Evolutionary conservation across 2,888 invertebrate genomes (phyloP), one percentile per base, ranked within the genome.

Genomic region (Hololepta plana): DNA sequence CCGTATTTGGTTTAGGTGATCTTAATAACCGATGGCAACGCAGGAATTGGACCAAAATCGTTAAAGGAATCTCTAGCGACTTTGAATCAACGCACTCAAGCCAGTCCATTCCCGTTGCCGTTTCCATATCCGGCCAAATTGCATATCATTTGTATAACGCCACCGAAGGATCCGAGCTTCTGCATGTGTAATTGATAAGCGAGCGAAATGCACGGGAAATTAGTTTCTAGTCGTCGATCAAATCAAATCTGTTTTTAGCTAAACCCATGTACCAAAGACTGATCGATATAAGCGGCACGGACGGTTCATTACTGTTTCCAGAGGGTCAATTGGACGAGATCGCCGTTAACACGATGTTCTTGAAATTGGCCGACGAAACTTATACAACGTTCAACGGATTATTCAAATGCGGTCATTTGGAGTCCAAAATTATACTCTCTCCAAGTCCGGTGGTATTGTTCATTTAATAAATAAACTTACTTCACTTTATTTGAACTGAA

Each of bases 101-200:
- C 58, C 22, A 53, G 54, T 41, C 59, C 59, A 12, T 66, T 75
- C 37, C 82, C 82, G 15, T 49, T 87, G 15, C 82, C 80, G 4
- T 79, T 81, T 40, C 60, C 77, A 6, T 82, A 77, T 49, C 77
- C 81, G 7, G 76, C 76, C 25, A 82, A 80, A 54, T 60, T 91
- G 35, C 80, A 72, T 42, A 57, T 80, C 6, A 53, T 79, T n/a
- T 76, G 76, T 23, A 53, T 80, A 33, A 67, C 72, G 1, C 57
- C 68, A 2, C 65, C 68, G 22, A 65, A 64, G 43, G 79, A 80
- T 48, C 46, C 60, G 3, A 62, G 62, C 38, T 53, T 62, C 29
- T 45, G 51, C 4, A 52, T 55, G 42, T 49, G 55, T 52, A 43
- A 38, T 43, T 37, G 5, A 26, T 24, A 11, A n/a, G 6, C 11